Percentiles rank a stretch among this genome's conserved stretches.
phyloP scores from a whole-genome alignment of 2,797 vertebrate species.

The Muscicapa striata region DNA sequence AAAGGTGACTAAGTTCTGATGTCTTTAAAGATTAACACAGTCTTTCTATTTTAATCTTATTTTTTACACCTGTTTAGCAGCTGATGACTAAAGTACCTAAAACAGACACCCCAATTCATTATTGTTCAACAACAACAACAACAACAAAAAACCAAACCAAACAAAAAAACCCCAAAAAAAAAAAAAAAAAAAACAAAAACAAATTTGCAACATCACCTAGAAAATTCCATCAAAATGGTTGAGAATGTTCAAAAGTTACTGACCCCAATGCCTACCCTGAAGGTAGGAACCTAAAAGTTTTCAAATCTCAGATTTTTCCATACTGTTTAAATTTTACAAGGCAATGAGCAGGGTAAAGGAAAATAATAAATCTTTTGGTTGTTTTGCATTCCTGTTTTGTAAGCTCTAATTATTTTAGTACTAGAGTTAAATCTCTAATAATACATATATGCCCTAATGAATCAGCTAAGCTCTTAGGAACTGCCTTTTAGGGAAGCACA shows the following conservation, averaged over 20 bases:
- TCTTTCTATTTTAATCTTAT: neutral
- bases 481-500: slow-evolving; percentile 5
- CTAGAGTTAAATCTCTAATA: neutral
- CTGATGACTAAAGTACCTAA: neutral
- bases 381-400: neutral
- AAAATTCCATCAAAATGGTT: neutral
- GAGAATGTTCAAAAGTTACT: neutral
- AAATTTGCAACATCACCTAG: neutral
- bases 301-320: neutral
- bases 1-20: neutral
- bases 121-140: neutral
- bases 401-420: neutral
- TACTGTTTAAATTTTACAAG: neutral
- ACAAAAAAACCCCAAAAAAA: no score
- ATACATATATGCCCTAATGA: neutral
- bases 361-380: neutral
- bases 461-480: neutral
- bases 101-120: neutral
- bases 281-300: neutral
- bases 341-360: neutral
- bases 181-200: no score
- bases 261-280: neutral
- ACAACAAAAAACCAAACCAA: neutral
- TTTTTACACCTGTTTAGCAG: neutral
- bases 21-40: neutral